These are phyloP conservation scores for Motacilla alba DNA, from an alignment of 2,113 vertebrate genomes.

Conservation along the genomic window DNA sequence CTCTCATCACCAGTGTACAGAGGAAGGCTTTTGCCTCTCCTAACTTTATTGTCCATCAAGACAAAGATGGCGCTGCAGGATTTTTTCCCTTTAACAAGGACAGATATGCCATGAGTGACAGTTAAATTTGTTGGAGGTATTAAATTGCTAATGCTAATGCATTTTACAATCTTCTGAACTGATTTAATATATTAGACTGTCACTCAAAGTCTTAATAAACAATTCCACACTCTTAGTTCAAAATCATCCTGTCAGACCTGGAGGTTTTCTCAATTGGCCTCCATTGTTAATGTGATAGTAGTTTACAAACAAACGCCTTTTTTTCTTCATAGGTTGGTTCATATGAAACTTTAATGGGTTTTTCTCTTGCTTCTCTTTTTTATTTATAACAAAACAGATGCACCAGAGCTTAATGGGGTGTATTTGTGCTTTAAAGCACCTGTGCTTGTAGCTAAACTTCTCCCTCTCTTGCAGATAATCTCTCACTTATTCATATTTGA, in stretches of 20 bases:
- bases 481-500: slow-evolving; percentile 11
- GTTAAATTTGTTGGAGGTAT: slow-evolving; percentile 81
- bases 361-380: slow-evolving; percentile 54
- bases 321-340: slow-evolving; percentile 33
- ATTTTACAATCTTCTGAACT: slow-evolving; percentile 80
- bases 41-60: slow-evolving; percentile 58
- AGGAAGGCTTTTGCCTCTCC: slow-evolving; percentile 57
- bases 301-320: slow-evolving; percentile 73
- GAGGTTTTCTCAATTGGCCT: slow-evolving; percentile 64
- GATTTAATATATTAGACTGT: slow-evolving; percentile 82
- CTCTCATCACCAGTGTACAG: background rate
- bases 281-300: slow-evolving; percentile 58
- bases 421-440: slow-evolving; percentile 54
- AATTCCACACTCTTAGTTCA: slow-evolving; percentile 66
- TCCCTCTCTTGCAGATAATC: slow-evolving; percentile 30
- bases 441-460: slow-evolving; percentile 23
- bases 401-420: background rate
- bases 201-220: slow-evolving; percentile 82
- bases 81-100: slow-evolving; percentile 64
- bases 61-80: slow-evolving; percentile 43
- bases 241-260: slow-evolving; percentile 72
- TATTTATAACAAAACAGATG: slow-evolving; percentile 48
- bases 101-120: slow-evolving; percentile 77
- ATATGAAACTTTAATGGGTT: slow-evolving; percentile 52
- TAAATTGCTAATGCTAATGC: slow-evolving; percentile 80